Percentiles rank a stretch among this genome's conserved stretches.
Conservation (phyloP, 2,888 invertebrate genomes). For the Dasysyrphus albostriatus region DNA sequence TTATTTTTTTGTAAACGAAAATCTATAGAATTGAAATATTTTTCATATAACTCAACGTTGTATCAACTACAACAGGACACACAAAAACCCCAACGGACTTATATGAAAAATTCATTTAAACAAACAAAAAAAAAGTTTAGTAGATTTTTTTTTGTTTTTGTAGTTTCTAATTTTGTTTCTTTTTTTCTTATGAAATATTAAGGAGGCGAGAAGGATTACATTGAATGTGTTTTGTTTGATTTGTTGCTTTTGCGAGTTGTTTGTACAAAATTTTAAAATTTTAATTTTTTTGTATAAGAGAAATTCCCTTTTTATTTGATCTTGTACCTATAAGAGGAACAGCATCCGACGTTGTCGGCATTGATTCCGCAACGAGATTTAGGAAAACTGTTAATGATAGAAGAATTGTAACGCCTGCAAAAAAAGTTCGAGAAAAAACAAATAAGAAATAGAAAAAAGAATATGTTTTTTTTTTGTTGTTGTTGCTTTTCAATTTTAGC, state of each 20-base stretch:
- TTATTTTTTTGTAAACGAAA: conserved; percentile 21
- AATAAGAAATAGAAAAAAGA: conserved; percentile 77
- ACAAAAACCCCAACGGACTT: conserved; percentile 74
- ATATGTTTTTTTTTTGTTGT: conserved; percentile 49
- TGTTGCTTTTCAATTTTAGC: conserved; percentile 31
- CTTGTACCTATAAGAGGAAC: conserved; percentile 80
- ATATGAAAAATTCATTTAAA: conserved; percentile 64
- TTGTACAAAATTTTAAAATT: conserved; percentile 49
- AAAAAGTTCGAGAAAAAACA: conserved; percentile 79
- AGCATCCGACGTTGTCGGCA: conserved; percentile 94
- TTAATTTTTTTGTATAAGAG: conserved; percentile 58
- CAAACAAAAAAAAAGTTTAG: neutral
- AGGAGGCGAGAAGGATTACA: conserved; percentile 58
- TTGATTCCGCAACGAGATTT: conserved; percentile 98
- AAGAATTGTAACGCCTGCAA: conserved; percentile 97
- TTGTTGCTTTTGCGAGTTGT: conserved; percentile 65
- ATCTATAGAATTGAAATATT: conserved; percentile 41
- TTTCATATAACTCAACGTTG: conserved; percentile 75
- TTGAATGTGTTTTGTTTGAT: conserved; percentile 53
- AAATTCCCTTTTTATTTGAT: conserved; percentile 70
- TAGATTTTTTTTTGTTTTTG: conserved; percentile 2
- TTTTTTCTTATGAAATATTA: conserved; percentile 71
- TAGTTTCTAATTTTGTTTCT: conserved; percentile 25
- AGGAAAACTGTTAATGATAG: conserved; percentile 99
- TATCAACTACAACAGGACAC: conserved; percentile 66